These are phyloP conservation scores for Palythoa heliodiscus DNA, from an alignment of 92 coral and sea anemone species.

Conservation along the genomic window DNA sequence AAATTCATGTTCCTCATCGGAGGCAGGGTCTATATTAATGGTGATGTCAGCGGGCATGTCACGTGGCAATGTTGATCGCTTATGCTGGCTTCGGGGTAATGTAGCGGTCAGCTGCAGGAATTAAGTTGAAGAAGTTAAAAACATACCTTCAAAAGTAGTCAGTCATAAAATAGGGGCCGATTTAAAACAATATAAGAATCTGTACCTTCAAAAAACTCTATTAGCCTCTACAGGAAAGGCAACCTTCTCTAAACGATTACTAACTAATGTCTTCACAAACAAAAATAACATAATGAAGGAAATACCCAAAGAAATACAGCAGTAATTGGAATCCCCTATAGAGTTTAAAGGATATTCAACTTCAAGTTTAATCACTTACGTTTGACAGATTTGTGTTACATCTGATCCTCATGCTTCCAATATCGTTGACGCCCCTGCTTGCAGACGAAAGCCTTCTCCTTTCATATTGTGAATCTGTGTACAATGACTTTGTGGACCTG, in stretches of 20 bases:
- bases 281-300: background rate
- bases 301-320: no score
- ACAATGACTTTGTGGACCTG: slow-evolving; percentile 72
- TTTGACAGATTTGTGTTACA: slow-evolving; percentile 75
- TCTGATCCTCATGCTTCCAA: slow-evolving; percentile 83
- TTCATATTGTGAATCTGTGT: slow-evolving; percentile 86
- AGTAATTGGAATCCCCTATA: no score
- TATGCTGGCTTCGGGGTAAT: slow-evolving; percentile 41
- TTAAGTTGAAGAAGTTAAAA: background rate
- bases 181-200: no score
- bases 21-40: slow-evolving; percentile 61
- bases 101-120: slow-evolving; percentile 27
- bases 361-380: slow-evolving; percentile 44
- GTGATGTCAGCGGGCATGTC: slow-evolving; percentile 58
- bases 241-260: no score
- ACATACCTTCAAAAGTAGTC: background rate
- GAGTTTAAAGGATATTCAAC: no score
- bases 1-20: slow-evolving; percentile 54
- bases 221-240: no score
- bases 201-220: no score
- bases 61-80: slow-evolving; percentile 39
- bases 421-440: slow-evolving; percentile 73
- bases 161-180: no score
- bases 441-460: slow-evolving; percentile 87
- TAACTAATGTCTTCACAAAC: background rate